Conservation (phyloP, 2,797 vertebrate genomes). For the Mormyrus hasselquistii region DNA sequence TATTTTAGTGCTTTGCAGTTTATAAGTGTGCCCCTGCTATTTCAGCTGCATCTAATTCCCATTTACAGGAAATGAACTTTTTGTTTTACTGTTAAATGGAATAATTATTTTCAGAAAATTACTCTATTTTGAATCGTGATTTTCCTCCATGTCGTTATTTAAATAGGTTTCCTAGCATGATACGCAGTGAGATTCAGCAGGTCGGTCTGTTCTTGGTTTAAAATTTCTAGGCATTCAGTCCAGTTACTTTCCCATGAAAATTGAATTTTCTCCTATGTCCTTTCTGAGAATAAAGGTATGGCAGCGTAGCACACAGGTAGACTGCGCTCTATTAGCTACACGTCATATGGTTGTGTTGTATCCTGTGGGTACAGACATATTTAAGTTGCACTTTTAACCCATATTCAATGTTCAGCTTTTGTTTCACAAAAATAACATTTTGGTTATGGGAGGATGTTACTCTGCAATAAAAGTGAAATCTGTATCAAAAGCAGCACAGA, state of each 20-base stretch:
- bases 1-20: neutral
- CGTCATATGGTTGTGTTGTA: neutral
- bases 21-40: neutral
- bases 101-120: neutral
- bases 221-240: neutral
- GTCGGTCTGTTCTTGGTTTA: neutral
- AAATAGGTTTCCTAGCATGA: neutral
- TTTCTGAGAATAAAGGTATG: neutral
- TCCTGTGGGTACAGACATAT: neutral
- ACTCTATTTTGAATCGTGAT: neutral
- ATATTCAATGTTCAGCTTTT: neutral
- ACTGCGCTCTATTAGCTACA: neutral
- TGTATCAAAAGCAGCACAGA: neutral
- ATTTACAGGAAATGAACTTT: neutral
- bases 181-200: neutral
- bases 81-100: neutral
- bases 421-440: neutral
- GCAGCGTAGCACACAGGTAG: neutral
- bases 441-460: neutral
- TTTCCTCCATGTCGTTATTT: neutral
- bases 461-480: neutral
- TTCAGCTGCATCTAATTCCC: neutral
- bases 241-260: neutral
- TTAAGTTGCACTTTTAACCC: neutral
- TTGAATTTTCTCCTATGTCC: neutral